phyloP scores from a whole-genome alignment of 37 sponge, comb jelly and placozoan genomes.

The Oscarella lobularis region DNA sequence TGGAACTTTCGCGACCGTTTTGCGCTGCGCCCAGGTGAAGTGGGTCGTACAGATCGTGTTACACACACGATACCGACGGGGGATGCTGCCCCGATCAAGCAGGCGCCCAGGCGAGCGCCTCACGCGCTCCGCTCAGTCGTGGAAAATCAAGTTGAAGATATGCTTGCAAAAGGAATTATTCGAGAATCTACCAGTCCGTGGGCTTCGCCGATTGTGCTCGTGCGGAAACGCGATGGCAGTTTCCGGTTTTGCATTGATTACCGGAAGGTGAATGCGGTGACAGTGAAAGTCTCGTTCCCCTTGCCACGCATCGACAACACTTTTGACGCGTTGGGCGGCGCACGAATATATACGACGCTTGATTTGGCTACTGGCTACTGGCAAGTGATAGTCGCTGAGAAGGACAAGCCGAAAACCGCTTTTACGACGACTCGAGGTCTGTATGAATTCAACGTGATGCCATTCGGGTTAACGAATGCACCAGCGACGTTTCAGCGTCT shows the following conservation, averaged over 20 bases:
- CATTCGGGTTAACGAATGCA: conserved; percentile 31
- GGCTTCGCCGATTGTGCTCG: conserved; percentile 36
- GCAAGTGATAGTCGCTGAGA: conserved; percentile 27
- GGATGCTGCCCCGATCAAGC: conserved; percentile 22
- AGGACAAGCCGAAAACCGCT: conserved; percentile 10
- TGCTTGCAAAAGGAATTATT: conserved; percentile 27
- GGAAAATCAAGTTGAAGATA: conserved; percentile 17
- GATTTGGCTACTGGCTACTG: conserved; percentile 35
- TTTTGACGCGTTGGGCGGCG: conserved; percentile 17
- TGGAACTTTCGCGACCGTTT: conserved; percentile 18
- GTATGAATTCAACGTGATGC: conserved; percentile 23
- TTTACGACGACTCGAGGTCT: conserved; percentile 18
- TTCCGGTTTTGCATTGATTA: conserved; percentile 45
- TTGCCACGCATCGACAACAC: conserved; percentile 33
- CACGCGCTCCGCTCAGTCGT: conserved; percentile 7
- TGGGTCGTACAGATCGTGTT: conserved; percentile 27
- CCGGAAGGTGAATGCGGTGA: conserved; percentile 30
- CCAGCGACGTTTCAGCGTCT: conserved; percentile 17
- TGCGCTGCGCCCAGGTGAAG: conserved; percentile 17
- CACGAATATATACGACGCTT: conserved; percentile 18
- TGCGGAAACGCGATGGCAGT: conserved; percentile 36
- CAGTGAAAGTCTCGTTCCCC: conserved; percentile 35
- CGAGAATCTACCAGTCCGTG: conserved; percentile 36
- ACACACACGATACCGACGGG: conserved; percentile 31
- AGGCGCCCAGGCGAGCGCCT: conserved; percentile 13